Conservation (phyloP, 53 echinoderm and acorn worm species). For the Echinometra lucunter region DNA sequence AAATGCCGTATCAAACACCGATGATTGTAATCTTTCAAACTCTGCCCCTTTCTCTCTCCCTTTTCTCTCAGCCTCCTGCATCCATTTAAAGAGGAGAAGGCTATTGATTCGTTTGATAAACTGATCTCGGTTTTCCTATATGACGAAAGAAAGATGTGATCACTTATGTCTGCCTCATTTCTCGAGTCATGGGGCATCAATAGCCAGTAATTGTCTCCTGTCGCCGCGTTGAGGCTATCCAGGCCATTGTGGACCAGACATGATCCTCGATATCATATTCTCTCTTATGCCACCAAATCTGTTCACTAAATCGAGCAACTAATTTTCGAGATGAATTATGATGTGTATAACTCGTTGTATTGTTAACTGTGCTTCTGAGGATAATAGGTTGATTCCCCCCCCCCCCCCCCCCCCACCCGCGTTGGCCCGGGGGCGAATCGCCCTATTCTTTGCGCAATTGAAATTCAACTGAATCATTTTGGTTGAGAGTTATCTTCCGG, state of each 20-base stretch:
- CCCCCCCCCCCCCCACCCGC: background rate
- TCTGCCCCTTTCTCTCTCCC: conserved; percentile 29
- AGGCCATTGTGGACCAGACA: conserved; percentile 40
- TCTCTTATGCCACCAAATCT: conserved; percentile 39
- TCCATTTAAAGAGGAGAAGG: background rate
- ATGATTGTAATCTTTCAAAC: conserved; percentile 30
- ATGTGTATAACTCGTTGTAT: conserved; percentile 55
- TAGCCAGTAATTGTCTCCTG: conserved; percentile 60
- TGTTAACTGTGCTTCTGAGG: background rate
- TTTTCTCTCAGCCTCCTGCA: background rate
- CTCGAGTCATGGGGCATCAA: conserved; percentile 62
- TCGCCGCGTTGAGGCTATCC: conserved; percentile 50
- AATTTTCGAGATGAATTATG: conserved; percentile 70
- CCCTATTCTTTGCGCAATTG: background rate
- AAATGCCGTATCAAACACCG: conserved; percentile 28
- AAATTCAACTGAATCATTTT: conserved; percentile 26
- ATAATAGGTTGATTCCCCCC: background rate
- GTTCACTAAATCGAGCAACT: conserved; percentile 59
- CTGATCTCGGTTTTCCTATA: background rate
- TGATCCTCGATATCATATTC: conserved; percentile 42
- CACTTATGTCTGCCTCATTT: conserved; percentile 67
- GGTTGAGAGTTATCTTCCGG: conserved; percentile 61
- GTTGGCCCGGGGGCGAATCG: conserved; percentile 18
- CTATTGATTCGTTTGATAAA: conserved; percentile 55
- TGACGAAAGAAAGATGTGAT: conserved; percentile 52